A percentile compares a stretch with the other conserved stretches of the same genome.
phyloP scores from a whole-genome alignment of 2,888 invertebrate genomes.

The Amblyjoppa fuscipennis region DNA sequence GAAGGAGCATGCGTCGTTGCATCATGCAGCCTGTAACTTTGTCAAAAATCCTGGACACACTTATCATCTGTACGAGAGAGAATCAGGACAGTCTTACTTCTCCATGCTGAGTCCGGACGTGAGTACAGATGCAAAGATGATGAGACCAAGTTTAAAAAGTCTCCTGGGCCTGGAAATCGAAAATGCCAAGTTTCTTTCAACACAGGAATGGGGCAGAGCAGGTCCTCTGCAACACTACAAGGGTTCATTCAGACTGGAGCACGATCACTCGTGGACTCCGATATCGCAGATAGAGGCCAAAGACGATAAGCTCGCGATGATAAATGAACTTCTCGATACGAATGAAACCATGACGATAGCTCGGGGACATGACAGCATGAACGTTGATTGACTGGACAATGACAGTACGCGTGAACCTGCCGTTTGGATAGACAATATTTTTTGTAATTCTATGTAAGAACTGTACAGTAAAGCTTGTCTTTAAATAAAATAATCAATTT shows the following conservation, averaged over 20 bases:
- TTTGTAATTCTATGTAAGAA: constrained; percentile 15
- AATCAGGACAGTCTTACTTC: constrained; percentile 90
- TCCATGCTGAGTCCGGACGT: constrained; percentile 92
- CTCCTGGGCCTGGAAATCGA: neutral
- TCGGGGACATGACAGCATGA: constrained; percentile 66
- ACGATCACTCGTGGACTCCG: constrained; percentile 90
- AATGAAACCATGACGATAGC: constrained; percentile 64
- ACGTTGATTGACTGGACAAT: constrained; percentile 60
- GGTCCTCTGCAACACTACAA: constrained; percentile 87
- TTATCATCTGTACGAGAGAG: constrained; percentile 90
- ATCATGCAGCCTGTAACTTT: constrained; percentile 91
- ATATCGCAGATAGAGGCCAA: constrained; percentile 84
- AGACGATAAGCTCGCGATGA: constrained; percentile 77
- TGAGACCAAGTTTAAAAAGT: neutral
- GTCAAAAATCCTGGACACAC: constrained; percentile 90
- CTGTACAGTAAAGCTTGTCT: constrained; percentile 1
- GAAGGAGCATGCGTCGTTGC: constrained; percentile 87
- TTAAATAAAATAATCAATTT: neutral
- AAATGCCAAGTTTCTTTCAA: constrained; percentile 44
- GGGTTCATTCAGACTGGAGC: constrained; percentile 90
- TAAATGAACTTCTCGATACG: constrained; percentile 71
- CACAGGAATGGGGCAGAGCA: constrained; percentile 90
- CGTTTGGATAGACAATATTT: constrained; percentile 28
- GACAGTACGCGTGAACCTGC: neutral
- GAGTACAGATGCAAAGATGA: constrained; percentile 69